Conservation (phyloP, 2,797 vertebrate species). For the Mallotus villosus region DNA sequence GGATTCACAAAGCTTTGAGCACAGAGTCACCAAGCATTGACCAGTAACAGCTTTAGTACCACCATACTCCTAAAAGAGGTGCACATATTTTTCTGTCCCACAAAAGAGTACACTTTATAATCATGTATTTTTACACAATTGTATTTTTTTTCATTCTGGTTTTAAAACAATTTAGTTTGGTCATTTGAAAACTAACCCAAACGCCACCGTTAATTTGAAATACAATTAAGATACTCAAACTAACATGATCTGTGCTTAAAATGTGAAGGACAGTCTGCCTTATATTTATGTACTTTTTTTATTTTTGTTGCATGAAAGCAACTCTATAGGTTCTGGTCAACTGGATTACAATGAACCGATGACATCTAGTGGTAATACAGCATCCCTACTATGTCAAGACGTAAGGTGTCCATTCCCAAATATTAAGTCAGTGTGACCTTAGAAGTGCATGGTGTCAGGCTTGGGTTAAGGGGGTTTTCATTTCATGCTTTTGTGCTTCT, state of each 20-base stretch:
- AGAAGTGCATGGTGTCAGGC: no score
- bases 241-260: background rate
- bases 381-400: conserved; percentile 12
- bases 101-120: background rate
- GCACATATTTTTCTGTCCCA: conserved; percentile 19
- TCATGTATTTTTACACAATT: background rate
- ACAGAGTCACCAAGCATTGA: conserved; percentile 1
- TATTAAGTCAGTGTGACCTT: background rate
- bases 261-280: background rate
- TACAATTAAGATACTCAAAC: background rate
- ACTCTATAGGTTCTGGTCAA: conserved; percentile 41
- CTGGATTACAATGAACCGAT: conserved; percentile 22
- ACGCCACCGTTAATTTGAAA: background rate
- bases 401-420: background rate
- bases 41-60: conserved; percentile 32
- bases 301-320: conserved; percentile 3
- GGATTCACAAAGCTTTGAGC: background rate
- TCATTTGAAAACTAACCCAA: background rate
- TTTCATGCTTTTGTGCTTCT: no score
- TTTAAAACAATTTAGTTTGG: background rate
- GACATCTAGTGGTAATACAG: conserved; percentile 45
- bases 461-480: no score
- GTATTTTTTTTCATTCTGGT: background rate
- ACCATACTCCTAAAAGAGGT: conserved; percentile 36
- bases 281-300: background rate